phyloP scores from a whole-genome alignment of 1,140 invertebrate genomes.

The Trinorchestia longiramus region DNA sequence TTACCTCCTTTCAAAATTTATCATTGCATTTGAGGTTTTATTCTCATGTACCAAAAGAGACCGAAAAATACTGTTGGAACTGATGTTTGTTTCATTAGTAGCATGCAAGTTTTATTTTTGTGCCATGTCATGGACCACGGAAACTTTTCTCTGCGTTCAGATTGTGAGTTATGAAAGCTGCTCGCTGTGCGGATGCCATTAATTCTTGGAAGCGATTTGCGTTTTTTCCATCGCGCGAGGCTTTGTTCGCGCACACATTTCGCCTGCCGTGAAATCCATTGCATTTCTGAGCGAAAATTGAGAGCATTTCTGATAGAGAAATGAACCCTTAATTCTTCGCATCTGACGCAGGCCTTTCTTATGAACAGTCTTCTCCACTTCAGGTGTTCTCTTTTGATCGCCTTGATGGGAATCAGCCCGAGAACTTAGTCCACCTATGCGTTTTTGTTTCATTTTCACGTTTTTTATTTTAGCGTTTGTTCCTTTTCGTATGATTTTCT shows the following conservation, averaged over 20 bases:
- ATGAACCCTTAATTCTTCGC: constrained; percentile 5
- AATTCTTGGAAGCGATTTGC: constrained; percentile 40
- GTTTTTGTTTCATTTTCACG: not conserved
- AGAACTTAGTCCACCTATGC: not conserved
- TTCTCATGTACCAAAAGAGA: not conserved
- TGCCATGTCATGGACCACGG: not conserved
- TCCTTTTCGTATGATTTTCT: not conserved
- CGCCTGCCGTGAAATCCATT: not conserved
- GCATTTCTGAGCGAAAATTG: constrained; percentile 27
- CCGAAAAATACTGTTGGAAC: not conserved
- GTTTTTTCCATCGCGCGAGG: constrained; percentile 2
- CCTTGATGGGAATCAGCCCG: not conserved
- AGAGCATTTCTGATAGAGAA: not conserved
- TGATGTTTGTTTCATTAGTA: not conserved
- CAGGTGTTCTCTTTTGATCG: constrained; percentile 26
- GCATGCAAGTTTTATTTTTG: not conserved
- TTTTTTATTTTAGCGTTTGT: not conserved
- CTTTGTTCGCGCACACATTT: constrained; percentile 15
- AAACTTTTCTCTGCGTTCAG: not conserved
- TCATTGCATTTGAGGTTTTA: not conserved
- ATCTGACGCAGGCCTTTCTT: not conserved
- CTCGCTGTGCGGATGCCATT: constrained; percentile 7
- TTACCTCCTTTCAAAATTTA: not conserved
- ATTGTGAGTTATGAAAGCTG: constrained; percentile 9
- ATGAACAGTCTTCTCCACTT: not conserved